Percentiles rank a stretch among this genome's conserved stretches.
phyloP scores from a whole-genome alignment of 1,140 invertebrate genomes.

The Kradibia gibbosae region DNA sequence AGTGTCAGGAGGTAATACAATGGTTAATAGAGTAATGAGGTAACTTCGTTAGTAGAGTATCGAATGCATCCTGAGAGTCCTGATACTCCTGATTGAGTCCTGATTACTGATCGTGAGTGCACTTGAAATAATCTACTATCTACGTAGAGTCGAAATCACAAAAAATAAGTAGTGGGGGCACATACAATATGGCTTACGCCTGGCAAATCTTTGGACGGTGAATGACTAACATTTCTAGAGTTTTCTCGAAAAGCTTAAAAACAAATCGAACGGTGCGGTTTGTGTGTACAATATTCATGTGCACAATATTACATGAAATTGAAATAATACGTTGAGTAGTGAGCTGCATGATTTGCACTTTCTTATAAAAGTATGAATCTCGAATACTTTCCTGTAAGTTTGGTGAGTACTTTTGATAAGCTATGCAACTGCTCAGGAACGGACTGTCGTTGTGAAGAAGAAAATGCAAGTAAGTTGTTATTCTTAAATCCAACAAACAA shows the following conservation, averaged over 20 bases:
- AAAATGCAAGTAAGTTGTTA: conserved; percentile 23
- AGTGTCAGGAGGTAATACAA: too few relatives aligned
- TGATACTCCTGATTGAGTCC: too few relatives aligned
- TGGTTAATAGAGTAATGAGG: too few relatives aligned
- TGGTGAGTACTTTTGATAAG: background rate
- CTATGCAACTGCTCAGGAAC: background rate
- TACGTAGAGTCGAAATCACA: too few relatives aligned
- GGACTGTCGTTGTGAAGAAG: background rate
- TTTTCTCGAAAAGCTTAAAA: conserved; percentile 17
- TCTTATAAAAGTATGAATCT: conserved; percentile 40
- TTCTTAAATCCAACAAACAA: too few relatives aligned
- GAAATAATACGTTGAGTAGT: background rate
- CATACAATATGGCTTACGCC: background rate
- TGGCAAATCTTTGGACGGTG: background rate
- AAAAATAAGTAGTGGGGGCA: background rate
- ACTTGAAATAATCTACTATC: too few relatives aligned
- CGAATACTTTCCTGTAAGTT: conserved; percentile 21
- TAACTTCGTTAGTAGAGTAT: too few relatives aligned
- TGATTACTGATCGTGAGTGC: too few relatives aligned
- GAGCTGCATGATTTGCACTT: background rate
- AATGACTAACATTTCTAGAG: background rate
- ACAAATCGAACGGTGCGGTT: background rate
- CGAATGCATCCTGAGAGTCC: too few relatives aligned
- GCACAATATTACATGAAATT: background rate
- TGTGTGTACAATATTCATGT: background rate